Conservation (phyloP, 2,113 vertebrate species). For the Dromas ardeola region DNA sequence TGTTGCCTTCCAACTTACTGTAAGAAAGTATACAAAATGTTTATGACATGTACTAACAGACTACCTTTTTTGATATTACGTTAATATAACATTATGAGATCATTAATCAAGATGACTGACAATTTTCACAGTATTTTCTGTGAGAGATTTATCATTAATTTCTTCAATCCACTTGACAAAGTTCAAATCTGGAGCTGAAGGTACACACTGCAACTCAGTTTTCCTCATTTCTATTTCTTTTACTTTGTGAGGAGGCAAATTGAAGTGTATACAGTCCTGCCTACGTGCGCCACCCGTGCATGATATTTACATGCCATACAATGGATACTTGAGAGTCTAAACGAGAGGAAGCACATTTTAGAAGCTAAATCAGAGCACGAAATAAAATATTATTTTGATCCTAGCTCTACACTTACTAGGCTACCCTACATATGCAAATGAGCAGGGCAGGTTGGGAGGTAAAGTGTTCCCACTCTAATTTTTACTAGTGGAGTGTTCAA, state of each 20-base stretch:
- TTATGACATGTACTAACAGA: not conserved
- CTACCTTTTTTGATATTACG: not conserved
- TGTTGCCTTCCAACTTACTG: not conserved
- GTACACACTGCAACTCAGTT: not conserved
- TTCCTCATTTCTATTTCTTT: not conserved
- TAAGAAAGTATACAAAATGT: not conserved
- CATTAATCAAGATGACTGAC: not conserved
- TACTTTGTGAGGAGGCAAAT: not conserved
- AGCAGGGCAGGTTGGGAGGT: not conserved
- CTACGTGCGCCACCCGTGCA: not conserved
- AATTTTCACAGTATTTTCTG: not conserved
- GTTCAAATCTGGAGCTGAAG: not conserved
- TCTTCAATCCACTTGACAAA: not conserved
- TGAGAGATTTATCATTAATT: not conserved
- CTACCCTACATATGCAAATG: not conserved
- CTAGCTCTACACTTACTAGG: not conserved
- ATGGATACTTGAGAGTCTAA: not conserved
- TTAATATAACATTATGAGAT: not conserved
- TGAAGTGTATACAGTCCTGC: not conserved
- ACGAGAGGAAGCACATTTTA: not conserved
- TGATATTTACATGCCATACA: not conserved
- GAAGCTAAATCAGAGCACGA: not conserved
- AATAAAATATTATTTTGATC: not conserved
- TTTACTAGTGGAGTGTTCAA: not conserved
- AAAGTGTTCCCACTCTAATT: not conserved